Conservation (phyloP, 1,140 invertebrate species). For the Pomacea maculata region DNA sequence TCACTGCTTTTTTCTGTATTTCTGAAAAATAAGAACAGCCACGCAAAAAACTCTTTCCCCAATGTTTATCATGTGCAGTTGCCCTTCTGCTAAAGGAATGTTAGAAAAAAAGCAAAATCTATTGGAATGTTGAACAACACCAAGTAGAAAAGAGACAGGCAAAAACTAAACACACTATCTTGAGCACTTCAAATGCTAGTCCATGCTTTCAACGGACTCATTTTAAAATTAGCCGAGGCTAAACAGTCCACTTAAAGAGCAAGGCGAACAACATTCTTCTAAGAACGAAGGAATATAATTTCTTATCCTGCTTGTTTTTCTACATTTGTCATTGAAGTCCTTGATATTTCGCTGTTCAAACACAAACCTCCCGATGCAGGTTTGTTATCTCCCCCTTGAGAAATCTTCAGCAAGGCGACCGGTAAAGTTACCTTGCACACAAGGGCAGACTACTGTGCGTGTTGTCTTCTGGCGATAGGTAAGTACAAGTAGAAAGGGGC, state of each 20-base stretch:
- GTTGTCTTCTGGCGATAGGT: no score
- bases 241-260: slow-evolving; percentile 9
- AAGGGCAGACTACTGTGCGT: no score
- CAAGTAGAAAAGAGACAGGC: not conserved
- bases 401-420: no score
- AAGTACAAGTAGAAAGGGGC: no score
- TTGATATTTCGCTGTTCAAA: slow-evolving; percentile 6
- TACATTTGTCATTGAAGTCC: not conserved
- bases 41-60: not conserved
- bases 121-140: not conserved
- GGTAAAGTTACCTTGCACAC: no score
- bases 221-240: not conserved
- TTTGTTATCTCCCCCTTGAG: not conserved
- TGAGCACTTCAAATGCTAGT: not conserved
- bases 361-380: not conserved
- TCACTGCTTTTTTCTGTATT: no score
- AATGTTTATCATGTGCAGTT: not conserved
- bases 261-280: not conserved
- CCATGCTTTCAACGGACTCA: not conserved
- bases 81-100: not conserved
- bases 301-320: not conserved
- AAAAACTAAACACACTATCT: not conserved
- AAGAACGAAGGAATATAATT: not conserved
- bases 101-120: not conserved
- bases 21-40: not conserved